phyloP scores from a whole-genome alignment of 1,140 invertebrate species.

The Tribolium castaneum region DNA sequence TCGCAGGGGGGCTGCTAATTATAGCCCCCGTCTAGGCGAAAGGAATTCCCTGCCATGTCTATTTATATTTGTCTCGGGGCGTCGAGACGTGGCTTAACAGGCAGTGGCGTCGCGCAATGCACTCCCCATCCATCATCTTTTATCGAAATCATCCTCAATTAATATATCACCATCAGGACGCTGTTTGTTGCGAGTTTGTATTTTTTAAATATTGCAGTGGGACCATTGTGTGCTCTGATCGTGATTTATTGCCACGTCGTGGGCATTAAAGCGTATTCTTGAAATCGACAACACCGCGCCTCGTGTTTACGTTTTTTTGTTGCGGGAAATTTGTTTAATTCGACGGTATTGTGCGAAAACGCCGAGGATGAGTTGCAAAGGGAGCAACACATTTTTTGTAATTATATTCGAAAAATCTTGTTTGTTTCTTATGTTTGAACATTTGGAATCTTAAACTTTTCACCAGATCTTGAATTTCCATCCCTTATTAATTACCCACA shows the following conservation, averaged over 20 bases:
- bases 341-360: neutral
- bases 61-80: constrained; percentile 45
- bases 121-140: constrained; percentile 34
- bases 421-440: too few relatives aligned
- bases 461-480: too few relatives aligned
- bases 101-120: constrained; percentile 8
- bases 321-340: neutral
- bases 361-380: too few relatives aligned
- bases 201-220: neutral
- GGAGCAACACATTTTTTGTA: too few relatives aligned
- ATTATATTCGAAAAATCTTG: too few relatives aligned
- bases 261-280: constrained; percentile 8
- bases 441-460: too few relatives aligned
- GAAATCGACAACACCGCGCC: neutral
- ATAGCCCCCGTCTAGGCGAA: constrained; percentile 42
- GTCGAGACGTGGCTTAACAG: constrained; percentile 41
- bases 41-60: constrained; percentile 44
- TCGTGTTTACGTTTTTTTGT: neutral
- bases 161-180: constrained; percentile 24
- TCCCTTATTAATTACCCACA: too few relatives aligned
- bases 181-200: constrained; percentile 3
- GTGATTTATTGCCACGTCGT: constrained; percentile 8
- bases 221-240: neutral
- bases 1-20: constrained; percentile 44
- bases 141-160: constrained; percentile 27